phyloP scores from a whole-genome alignment of 1,140 invertebrate species.

The Lepidurus couesii region DNA sequence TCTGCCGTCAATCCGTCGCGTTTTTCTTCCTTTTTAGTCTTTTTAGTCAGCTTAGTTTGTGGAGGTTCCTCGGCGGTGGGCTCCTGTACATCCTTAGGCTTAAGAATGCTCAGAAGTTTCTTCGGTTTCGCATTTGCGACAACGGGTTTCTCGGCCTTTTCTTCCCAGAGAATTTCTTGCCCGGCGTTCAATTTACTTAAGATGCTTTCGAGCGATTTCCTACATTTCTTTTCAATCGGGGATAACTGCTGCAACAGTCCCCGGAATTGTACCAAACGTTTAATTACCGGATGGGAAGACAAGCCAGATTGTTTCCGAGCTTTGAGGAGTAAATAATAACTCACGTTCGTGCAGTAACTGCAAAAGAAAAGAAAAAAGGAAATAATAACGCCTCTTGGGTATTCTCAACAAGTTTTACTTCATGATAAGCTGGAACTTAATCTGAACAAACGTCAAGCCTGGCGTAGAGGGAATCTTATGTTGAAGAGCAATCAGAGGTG shows the following conservation, averaged over 20 bases:
- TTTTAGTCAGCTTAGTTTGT: conserved; percentile 41
- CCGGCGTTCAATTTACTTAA: conserved; percentile 43
- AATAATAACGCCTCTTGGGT: conserved; percentile 31
- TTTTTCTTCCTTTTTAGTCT: conserved; percentile 36
- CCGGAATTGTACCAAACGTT: conserved; percentile 70
- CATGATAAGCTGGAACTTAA: conserved; percentile 63
- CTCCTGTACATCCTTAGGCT: conserved; percentile 31
- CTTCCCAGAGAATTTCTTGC: conserved; percentile 32
- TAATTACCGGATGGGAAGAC: conserved; percentile 76
- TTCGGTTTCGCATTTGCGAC: conserved; percentile 39
- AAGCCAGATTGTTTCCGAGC: conserved; percentile 57
- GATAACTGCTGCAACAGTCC: conserved; percentile 67
- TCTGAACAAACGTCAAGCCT: conserved; percentile 60
- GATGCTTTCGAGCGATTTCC: conserved; percentile 55
- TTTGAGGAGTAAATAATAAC: conserved; percentile 79
- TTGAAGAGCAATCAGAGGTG: conserved; percentile 39
- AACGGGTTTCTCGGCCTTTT: conserved; percentile 33
- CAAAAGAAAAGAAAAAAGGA: conserved; percentile 41
- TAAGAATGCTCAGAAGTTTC: conserved; percentile 41
- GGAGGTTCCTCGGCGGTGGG: conserved; percentile 3
- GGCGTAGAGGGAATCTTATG: conserved; percentile 47
- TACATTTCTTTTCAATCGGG: conserved; percentile 57
- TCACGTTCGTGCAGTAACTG: conserved; percentile 76
- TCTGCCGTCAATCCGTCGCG: conserved; percentile 39
- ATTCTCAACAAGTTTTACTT: conserved; percentile 51